A percentile compares a stretch with the other conserved stretches of the same genome.
These are phyloP conservation scores for Poeciliopsis retropinna DNA, from an alignment of 2,113 vertebrate species.

Conservation along the genomic window DNA sequence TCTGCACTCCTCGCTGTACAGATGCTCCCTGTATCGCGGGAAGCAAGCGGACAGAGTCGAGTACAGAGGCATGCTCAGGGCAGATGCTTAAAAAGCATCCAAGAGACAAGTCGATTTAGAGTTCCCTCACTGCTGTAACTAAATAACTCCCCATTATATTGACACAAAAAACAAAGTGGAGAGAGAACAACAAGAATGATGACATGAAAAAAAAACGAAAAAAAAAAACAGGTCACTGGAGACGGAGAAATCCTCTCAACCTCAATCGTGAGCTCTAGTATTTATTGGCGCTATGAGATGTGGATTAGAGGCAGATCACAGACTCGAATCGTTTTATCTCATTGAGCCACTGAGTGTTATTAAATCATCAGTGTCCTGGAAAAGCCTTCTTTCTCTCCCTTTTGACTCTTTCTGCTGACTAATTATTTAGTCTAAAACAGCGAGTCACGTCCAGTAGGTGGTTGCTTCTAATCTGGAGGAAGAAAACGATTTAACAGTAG, in stretches of 20 bases:
- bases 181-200: conserved; percentile 47
- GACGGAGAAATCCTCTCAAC: conserved; percentile 54
- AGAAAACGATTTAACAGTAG: neutral
- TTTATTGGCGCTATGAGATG: conserved; percentile 68
- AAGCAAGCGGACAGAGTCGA: conserved; percentile 37
- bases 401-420: conserved; percentile 35
- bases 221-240: conserved; percentile 58
- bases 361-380: conserved; percentile 56
- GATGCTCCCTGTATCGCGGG: conserved; percentile 23
- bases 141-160: conserved; percentile 58
- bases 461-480: conserved; percentile 12
- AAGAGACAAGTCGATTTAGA: conserved; percentile 54
- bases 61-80: conserved; percentile 21
- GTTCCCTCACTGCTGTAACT: conserved; percentile 63
- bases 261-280: conserved; percentile 56
- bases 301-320: conserved; percentile 66
- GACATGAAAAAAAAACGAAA: conserved; percentile 59
- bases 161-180: conserved; percentile 42
- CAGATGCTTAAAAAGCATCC: conserved; percentile 62
- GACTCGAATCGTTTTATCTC: conserved; percentile 52
- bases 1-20: conserved; percentile 7
- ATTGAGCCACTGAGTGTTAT: conserved; percentile 47
- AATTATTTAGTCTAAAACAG: conserved; percentile 58
- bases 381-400: conserved; percentile 21
- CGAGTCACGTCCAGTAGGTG: conserved; percentile 38